phyloP scores from a whole-genome alignment of 2,888 invertebrate species.

The Erebia ligea region DNA sequence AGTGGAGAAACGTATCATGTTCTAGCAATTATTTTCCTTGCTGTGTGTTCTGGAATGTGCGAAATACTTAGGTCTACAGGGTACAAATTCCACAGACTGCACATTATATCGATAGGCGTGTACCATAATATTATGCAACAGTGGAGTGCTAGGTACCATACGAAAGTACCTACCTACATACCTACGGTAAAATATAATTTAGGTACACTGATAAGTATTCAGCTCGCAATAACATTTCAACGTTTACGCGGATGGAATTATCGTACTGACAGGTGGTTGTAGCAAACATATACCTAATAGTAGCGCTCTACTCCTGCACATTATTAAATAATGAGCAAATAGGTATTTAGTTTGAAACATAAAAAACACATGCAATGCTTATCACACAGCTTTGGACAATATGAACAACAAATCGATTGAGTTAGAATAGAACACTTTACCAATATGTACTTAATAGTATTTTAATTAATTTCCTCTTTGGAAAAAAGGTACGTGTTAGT shows the following conservation, averaged over 20 bases:
- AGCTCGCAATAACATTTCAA: conserved; percentile 28
- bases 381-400: neutral
- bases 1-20: too few relatives aligned
- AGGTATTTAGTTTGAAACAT: neutral
- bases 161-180: neutral
- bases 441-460: neutral
- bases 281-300: conserved; percentile 15
- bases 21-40: too few relatives aligned
- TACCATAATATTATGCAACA: neutral
- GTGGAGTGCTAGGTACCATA: neutral
- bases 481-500: too few relatives aligned
- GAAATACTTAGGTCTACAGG: too few relatives aligned
- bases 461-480: too few relatives aligned
- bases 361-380: conserved; percentile 7
- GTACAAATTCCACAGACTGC: too few relatives aligned
- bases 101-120: neutral
- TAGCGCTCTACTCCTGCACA: too few relatives aligned
- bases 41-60: too few relatives aligned
- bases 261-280: conserved; percentile 26
- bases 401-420: neutral
- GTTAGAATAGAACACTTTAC: neutral
- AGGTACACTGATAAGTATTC: conserved; percentile 30
- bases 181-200: neutral
- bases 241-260: conserved; percentile 24
- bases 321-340: conserved; percentile 16